Conservation (phyloP, 2,113 vertebrate species). For the Arenaria interpres region DNA sequence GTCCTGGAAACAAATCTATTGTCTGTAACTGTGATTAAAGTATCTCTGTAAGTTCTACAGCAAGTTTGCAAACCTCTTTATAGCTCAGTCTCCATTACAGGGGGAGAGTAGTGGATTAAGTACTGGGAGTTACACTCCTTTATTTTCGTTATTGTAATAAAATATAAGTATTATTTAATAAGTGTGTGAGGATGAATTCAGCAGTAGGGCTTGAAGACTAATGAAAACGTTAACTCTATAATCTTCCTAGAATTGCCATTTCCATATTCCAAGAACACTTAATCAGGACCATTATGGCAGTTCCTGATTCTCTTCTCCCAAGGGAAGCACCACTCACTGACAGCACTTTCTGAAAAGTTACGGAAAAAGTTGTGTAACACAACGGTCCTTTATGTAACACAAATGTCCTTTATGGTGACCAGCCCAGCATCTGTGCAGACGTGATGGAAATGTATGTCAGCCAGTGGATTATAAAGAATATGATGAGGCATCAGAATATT, state of each 20-base stretch:
- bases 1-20: background rate
- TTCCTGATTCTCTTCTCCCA: background rate
- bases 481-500: background rate
- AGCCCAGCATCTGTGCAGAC: background rate
- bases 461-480: background rate
- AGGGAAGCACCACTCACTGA: background rate
- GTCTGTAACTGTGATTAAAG: background rate
- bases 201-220: background rate
- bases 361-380: background rate
- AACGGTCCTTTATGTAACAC: background rate
- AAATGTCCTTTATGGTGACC: background rate
- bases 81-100: background rate
- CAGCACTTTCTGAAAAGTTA: background rate
- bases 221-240: background rate
- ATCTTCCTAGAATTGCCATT: background rate
- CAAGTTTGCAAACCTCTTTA: background rate
- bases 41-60: background rate
- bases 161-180: background rate
- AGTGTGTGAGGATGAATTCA: conserved; percentile 24
- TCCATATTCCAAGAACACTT: conserved; percentile 1
- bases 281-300: background rate
- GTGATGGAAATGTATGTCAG: background rate
- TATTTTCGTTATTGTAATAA: conserved; percentile 22
- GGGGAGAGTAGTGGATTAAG: background rate
- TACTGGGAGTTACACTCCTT: background rate